Conservation (phyloP, 2,888 invertebrate genomes). For the Meiosimyza platycephala region DNA sequence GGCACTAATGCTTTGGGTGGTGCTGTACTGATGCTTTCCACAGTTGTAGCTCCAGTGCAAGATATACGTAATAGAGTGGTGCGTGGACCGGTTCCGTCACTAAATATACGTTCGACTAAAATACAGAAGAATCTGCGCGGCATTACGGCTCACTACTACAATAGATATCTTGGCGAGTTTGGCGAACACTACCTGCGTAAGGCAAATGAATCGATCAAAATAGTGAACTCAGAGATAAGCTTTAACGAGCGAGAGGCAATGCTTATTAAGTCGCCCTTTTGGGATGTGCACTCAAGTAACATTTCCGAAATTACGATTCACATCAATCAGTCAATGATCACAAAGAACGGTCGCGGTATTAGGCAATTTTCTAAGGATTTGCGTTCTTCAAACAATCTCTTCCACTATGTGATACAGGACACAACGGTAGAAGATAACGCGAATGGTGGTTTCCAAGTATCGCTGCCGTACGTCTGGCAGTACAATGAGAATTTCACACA, state of each 20-base stretch:
- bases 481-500: constrained; percentile 96
- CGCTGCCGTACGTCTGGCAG: constrained; percentile 94
- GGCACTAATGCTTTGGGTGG: constrained; percentile 84
- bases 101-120: constrained; percentile 77
- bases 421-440: constrained; percentile 87
- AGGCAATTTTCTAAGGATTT: constrained; percentile 92
- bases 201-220: constrained; percentile 86
- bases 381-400: constrained; percentile 95
- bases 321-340: constrained; percentile 86
- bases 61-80: constrained; percentile 79
- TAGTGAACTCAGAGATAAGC: constrained; percentile 83
- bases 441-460: constrained; percentile 87
- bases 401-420: constrained; percentile 92
- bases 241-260: constrained; percentile 85
- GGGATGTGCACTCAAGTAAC: constrained; percentile 87
- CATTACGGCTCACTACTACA: constrained; percentile 86
- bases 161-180: constrained; percentile 85
- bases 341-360: constrained; percentile 89
- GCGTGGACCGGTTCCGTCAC: constrained; percentile 82
- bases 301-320: constrained; percentile 91
- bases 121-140: constrained; percentile 86
- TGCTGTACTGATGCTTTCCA: constrained; percentile 81
- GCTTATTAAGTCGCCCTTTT: constrained; percentile 84
- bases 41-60: constrained; percentile 79
- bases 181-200: constrained; percentile 89